phyloP scores from a whole-genome alignment of 92 coral and sea anemone species.

The Zoanthus sansibaricus region DNA sequence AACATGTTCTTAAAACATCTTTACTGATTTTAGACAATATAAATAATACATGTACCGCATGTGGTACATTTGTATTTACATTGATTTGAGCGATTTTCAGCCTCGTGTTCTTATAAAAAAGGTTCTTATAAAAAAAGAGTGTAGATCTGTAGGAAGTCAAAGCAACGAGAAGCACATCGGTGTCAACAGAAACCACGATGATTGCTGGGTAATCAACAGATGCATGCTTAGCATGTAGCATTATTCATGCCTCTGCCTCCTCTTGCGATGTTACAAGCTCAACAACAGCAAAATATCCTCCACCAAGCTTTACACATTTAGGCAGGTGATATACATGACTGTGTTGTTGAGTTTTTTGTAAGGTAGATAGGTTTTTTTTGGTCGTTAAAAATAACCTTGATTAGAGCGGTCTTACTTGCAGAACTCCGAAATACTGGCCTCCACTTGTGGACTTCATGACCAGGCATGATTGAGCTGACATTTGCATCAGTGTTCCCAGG shows the following conservation, averaged over 20 bases:
- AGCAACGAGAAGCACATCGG: slow-evolving; percentile 3
- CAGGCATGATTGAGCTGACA: not conserved
- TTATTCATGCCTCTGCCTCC: slow-evolving; percentile 19
- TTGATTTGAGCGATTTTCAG: too few relatives aligned
- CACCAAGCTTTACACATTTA: not conserved
- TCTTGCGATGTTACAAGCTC: slow-evolving; percentile 24
- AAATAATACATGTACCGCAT: too few relatives aligned
- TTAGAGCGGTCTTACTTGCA: not conserved
- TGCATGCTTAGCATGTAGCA: slow-evolving; percentile 16
- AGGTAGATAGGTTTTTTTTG: not conserved
- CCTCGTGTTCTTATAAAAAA: too few relatives aligned
- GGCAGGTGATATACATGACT: not conserved
- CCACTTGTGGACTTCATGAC: not conserved
- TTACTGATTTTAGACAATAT: too few relatives aligned
- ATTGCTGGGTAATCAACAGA: not conserved
- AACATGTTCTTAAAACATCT: too few relatives aligned
- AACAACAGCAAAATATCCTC: not conserved
- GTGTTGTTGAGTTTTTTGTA: not conserved
- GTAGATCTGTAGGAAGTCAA: not conserved
- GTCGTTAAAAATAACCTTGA: not conserved
- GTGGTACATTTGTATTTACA: too few relatives aligned
- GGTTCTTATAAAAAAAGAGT: too few relatives aligned
- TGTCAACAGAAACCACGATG: not conserved
- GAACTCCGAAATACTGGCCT: not conserved
- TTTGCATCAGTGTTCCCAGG: not conserved